Conservation (phyloP, 2,797 vertebrate species). For the Melanotaenia pygmaea region DNA sequence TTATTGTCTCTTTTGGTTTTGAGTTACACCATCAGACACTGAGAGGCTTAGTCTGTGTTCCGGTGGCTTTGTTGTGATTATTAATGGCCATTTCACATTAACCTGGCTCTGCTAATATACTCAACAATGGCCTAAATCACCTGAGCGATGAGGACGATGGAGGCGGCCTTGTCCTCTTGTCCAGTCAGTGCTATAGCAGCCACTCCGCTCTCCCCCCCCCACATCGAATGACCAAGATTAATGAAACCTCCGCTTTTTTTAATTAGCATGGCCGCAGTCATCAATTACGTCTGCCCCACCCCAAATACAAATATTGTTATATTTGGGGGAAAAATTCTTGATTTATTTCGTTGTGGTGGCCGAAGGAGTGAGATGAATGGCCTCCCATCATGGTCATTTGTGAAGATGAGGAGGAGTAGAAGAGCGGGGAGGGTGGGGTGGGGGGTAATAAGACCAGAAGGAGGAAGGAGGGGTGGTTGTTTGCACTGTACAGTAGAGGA, state of each 20-base stretch:
- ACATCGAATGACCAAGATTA: constrained; percentile 91
- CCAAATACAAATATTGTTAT: constrained; percentile 99
- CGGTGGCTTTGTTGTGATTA: constrained; percentile 74
- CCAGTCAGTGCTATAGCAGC: constrained; percentile 56
- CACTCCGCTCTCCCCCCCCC: constrained; percentile 35
- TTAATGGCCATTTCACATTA: constrained; percentile 77
- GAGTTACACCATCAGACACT: constrained; percentile 32
- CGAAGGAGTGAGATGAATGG: constrained; percentile 97
- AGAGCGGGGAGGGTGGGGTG: constrained; percentile 28
- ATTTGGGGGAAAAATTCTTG: constrained; percentile 93
- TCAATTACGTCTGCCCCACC: constrained; percentile 90
- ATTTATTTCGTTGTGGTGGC: constrained; percentile 97
- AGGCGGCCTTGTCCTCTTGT: constrained; percentile 46
- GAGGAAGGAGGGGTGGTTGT: constrained; percentile 17
- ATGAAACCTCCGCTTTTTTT: constrained; percentile 95
- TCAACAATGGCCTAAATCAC: constrained; percentile 78
- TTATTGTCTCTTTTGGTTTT: constrained; percentile 60
- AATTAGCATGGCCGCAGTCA: constrained; percentile 96
- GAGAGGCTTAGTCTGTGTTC: constrained; percentile 33
- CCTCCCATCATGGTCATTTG: constrained; percentile 94
- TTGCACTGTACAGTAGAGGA: constrained; percentile 57
- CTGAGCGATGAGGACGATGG: constrained; percentile 70
- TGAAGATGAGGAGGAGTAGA: constrained; percentile 79
- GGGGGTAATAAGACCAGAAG: constrained; percentile 62
- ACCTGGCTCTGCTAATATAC: constrained; percentile 72